phyloP scores from a whole-genome alignment of 2,113 vertebrate genomes.

The Athene cunicularia region DNA sequence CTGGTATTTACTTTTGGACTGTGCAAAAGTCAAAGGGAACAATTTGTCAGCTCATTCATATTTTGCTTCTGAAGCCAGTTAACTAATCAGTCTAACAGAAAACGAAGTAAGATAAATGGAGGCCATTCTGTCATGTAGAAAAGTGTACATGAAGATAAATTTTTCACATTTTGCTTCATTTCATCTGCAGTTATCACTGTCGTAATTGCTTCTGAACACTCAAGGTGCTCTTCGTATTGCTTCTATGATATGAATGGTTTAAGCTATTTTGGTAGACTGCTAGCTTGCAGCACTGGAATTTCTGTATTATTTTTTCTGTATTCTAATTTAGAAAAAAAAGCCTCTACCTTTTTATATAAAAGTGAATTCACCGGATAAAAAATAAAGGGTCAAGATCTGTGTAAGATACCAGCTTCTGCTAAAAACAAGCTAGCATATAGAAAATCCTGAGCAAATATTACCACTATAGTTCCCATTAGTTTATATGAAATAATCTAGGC shows the following conservation, averaged over 20 bases:
- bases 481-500: not conserved
- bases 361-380: not conserved
- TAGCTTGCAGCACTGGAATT: not conserved
- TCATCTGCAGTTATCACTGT: conserved; percentile 66
- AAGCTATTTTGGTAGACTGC: not conserved
- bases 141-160: conserved; percentile 72
- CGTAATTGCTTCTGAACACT: conserved; percentile 60
- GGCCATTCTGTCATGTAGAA: conserved; percentile 58
- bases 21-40: conserved; percentile 67
- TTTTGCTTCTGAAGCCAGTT: conserved; percentile 70
- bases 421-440: not conserved
- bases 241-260: not conserved
- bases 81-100: conserved; percentile 71
- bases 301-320: not conserved
- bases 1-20: conserved; percentile 56
- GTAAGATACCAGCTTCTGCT: not conserved
- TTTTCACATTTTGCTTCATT: conserved; percentile 68
- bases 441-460: not conserved
- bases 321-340: not conserved
- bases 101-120: conserved; percentile 72
- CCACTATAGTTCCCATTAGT: not conserved
- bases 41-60: conserved; percentile 71
- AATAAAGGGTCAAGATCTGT: not conserved
- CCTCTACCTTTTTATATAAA: not conserved
- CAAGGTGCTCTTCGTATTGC: conserved; percentile 63